phyloP scores from a whole-genome alignment of 2,888 invertebrate genomes.

The Agriotes lineatus region DNA sequence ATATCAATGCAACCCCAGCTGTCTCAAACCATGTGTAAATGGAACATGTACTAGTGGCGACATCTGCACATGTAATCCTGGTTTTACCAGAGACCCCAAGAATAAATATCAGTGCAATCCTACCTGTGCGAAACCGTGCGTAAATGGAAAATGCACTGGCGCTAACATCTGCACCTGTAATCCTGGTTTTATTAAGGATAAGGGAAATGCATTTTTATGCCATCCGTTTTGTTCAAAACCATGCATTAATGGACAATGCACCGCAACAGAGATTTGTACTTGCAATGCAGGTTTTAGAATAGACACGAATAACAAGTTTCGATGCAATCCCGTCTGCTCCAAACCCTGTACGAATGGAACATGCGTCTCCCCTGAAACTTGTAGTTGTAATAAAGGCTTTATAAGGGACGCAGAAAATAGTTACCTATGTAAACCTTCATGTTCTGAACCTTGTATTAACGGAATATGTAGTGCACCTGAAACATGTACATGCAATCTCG shows the following conservation, averaged over 20 bases:
- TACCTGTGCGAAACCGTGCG: conserved; percentile 58
- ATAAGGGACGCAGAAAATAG: conserved; percentile 68
- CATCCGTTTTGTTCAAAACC: conserved; percentile 30
- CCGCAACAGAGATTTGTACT: conserved; percentile 66
- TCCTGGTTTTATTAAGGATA: conserved; percentile 26
- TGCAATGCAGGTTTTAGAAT: conserved; percentile 73
- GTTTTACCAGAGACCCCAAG: too few species aligned
- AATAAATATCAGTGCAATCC: conserved; percentile 45
- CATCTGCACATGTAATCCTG: too few species aligned
- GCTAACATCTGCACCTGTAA: conserved; percentile 47
- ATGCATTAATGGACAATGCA: conserved; percentile 36
- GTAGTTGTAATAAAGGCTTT: conserved; percentile 74
- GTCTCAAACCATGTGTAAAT: too few species aligned
- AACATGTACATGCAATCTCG: conserved; percentile 47
- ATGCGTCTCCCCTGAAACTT: conserved; percentile 64
- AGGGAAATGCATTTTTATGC: conserved; percentile 29
- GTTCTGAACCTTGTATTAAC: conserved; percentile 69
- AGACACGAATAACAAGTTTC: conserved; percentile 67
- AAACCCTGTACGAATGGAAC: conserved; percentile 69
- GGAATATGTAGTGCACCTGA: conserved; percentile 67
- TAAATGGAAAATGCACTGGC: conserved; percentile 60
- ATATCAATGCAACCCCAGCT: too few species aligned
- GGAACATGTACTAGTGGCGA: too few species aligned
- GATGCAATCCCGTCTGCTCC: conserved; percentile 73
- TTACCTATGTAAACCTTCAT: conserved; percentile 73